Conservation (phyloP, 2,888 invertebrate species). For the Meiosimyza platycephala region DNA sequence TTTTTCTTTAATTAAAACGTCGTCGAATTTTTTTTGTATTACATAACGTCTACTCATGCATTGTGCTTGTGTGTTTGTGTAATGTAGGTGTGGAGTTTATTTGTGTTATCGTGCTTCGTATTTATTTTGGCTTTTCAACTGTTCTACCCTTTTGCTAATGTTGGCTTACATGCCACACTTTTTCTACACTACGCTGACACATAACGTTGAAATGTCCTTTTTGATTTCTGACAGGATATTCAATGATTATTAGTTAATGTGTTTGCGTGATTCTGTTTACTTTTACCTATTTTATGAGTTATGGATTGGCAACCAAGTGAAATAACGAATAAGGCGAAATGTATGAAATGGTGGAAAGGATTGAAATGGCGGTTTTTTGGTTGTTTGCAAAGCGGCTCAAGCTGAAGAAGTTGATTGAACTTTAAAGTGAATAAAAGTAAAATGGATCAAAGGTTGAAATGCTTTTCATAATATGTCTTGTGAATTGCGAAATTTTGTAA, state of each 20-base stretch:
- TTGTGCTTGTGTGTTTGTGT: background rate
- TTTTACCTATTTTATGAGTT: background rate
- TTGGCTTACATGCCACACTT: too few relatives aligned
- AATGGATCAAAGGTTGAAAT: too few relatives aligned
- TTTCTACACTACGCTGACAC: too few relatives aligned
- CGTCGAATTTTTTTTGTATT: background rate
- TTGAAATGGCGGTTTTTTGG: too few relatives aligned
- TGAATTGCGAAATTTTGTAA: too few relatives aligned
- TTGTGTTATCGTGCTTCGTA: background rate
- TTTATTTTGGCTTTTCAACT: background rate
- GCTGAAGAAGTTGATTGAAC: too few relatives aligned
- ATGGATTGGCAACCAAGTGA: background rate
- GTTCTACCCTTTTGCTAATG: too few relatives aligned
- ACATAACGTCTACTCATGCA: background rate
- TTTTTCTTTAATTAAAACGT: slow-evolving; percentile 19
- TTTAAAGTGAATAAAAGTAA: too few relatives aligned
- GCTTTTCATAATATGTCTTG: too few relatives aligned
- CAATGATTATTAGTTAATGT: slow-evolving; percentile 6
- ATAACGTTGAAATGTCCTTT: slow-evolving; percentile 1
- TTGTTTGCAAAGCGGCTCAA: too few relatives aligned
- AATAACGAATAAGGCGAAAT: background rate
- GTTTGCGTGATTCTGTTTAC: slow-evolving; percentile 8
- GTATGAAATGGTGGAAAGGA: background rate
- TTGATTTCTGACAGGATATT: slow-evolving; percentile 3
- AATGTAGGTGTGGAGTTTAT: background rate